Conservation (phyloP, 2,888 invertebrate species). For the Maniola hyperantus region DNA sequence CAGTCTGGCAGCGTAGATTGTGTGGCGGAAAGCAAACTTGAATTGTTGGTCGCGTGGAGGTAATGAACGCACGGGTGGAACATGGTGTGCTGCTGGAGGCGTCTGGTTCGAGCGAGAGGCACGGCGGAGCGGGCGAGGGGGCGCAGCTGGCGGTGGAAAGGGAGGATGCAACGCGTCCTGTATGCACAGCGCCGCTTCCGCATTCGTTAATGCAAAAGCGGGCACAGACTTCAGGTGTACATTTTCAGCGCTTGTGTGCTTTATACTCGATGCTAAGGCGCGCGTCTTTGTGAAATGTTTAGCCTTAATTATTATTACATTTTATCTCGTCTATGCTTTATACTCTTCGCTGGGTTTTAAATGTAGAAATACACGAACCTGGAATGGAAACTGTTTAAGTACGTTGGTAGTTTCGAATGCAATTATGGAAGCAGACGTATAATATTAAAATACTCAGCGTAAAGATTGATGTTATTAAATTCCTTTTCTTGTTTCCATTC, state of each 20-base stretch:
- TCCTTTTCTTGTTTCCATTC: slow-evolving; percentile 27
- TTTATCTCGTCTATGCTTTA: slow-evolving; percentile 64
- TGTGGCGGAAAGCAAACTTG: slow-evolving; percentile 81
- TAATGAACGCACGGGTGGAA: slow-evolving; percentile 81
- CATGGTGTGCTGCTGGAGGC: slow-evolving; percentile 73
- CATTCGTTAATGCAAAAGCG: slow-evolving; percentile 83
- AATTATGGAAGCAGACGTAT: slow-evolving; percentile 8
- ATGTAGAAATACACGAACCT: slow-evolving; percentile 37
- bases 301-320: slow-evolving; percentile 78
- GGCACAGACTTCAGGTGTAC: slow-evolving; percentile 81
- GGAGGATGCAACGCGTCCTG: slow-evolving; percentile 74
- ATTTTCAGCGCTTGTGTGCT: slow-evolving; percentile 81
- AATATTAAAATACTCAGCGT: slow-evolving; percentile 10
- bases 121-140: slow-evolving; percentile 46
- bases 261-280: slow-evolving; percentile 76
- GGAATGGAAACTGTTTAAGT: slow-evolving; percentile 18
- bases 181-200: slow-evolving; percentile 82
- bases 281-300: slow-evolving; percentile 76
- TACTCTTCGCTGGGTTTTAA: slow-evolving; percentile 46
- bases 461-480: slow-evolving; percentile 25
- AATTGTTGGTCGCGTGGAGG: slow-evolving; percentile 81
- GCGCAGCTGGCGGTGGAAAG: slow-evolving; percentile 48
- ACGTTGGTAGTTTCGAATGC: slow-evolving; percentile 18
- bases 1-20: slow-evolving; percentile 78
- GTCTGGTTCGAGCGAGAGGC: slow-evolving; percentile 73